Evolutionary conservation across 2,113 vertebrate genomes (phyloP).

Genomic region (Nerophis lumbriciformis): DNA sequence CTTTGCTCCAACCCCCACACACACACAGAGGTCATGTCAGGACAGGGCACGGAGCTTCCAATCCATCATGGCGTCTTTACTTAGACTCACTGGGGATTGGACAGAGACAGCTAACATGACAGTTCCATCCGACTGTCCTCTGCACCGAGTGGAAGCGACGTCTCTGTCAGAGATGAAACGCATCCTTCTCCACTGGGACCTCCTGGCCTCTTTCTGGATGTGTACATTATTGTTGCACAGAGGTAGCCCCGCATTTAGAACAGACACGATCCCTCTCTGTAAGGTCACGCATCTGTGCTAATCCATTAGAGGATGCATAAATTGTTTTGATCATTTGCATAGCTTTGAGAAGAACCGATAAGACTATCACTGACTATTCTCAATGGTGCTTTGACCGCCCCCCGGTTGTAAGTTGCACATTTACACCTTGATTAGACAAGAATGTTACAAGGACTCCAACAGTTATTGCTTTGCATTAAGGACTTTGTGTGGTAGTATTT

Average conservation of each 20-base stretch:
- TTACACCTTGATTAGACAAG: not conserved
- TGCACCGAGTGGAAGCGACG: slow-evolving; percentile 45
- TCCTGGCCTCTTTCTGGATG: slow-evolving; percentile 50
- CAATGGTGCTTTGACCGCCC: not conserved
- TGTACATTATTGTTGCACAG: slow-evolving; percentile 52
- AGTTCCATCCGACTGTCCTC: slow-evolving; percentile 49
- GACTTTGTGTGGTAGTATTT: slow-evolving; percentile 3
- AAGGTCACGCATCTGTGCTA: slow-evolving; percentile 28
- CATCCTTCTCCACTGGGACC: slow-evolving; percentile 40
- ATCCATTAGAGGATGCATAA: slow-evolving; percentile 26
- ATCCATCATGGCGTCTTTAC: slow-evolving; percentile 64
- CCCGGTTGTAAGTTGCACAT: not conserved
- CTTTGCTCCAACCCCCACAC: not conserved
- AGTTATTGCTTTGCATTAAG: not conserved
- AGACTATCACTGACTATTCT: not conserved
- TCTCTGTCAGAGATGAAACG: slow-evolving; percentile 64
- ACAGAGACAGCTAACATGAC: slow-evolving; percentile 54
- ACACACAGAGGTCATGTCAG: slow-evolving; percentile 30
- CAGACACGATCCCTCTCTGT: slow-evolving; percentile 33
- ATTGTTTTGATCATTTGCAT: slow-evolving; percentile 26
- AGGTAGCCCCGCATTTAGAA: slow-evolving; percentile 40
- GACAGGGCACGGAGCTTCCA: slow-evolving; percentile 19
- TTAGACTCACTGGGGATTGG: slow-evolving; percentile 51
- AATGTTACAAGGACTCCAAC: not conserved
- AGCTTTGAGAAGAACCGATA: not conserved